Percentiles rank a stretch among this genome's conserved stretches.
Conservation (phyloP, 2,797 vertebrate genomes). For the Sebastes melanostomus region DNA sequence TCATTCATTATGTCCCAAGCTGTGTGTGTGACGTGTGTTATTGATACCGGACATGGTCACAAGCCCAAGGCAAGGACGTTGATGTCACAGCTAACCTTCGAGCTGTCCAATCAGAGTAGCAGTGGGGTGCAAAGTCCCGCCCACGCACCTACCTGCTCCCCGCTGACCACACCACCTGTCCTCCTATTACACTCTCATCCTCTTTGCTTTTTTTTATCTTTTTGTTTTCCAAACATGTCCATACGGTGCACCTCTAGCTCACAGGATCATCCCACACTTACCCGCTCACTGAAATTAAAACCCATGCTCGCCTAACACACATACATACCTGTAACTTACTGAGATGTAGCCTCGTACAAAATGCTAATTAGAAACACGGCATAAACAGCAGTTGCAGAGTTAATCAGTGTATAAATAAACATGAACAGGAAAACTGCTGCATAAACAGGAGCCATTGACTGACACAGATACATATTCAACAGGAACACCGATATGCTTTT, state of each 20-base stretch:
- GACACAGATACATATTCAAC: slow-evolving; percentile 56
- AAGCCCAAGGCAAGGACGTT: slow-evolving; percentile 68
- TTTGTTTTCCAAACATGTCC: slow-evolving; percentile 39
- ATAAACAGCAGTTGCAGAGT: slow-evolving; percentile 50
- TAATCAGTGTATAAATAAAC: slow-evolving; percentile 65
- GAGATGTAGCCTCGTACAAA: slow-evolving; percentile 37
- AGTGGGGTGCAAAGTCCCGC: slow-evolving; percentile 70
- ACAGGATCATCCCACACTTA: slow-evolving; percentile 25
- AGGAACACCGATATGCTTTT: slow-evolving; percentile 52
- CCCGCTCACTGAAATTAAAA: slow-evolving; percentile 34
- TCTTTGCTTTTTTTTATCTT: not conserved
- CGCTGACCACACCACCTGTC: slow-evolving; percentile 74
- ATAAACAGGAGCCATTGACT: slow-evolving; percentile 48
- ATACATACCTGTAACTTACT: slow-evolving; percentile 36
- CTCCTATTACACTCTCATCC: slow-evolving; percentile 39
- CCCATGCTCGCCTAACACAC: slow-evolving; percentile 10
- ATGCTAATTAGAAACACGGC: slow-evolving; percentile 59
- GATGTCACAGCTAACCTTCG: slow-evolving; percentile 56
- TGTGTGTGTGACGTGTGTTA: slow-evolving; percentile 20
- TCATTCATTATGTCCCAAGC: slow-evolving; percentile 37
- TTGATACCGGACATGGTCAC: slow-evolving; percentile 55
- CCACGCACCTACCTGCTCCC: slow-evolving; percentile 68
- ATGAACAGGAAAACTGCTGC: slow-evolving; percentile 53
- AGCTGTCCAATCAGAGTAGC: slow-evolving; percentile 75
- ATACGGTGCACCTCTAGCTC: slow-evolving; percentile 21